Percentiles rank a stretch among this genome's conserved stretches.
Evolutionary conservation across 2,888 invertebrate genomes (phyloP).

Genomic region (Caenorhabditis imperialis): DNA sequence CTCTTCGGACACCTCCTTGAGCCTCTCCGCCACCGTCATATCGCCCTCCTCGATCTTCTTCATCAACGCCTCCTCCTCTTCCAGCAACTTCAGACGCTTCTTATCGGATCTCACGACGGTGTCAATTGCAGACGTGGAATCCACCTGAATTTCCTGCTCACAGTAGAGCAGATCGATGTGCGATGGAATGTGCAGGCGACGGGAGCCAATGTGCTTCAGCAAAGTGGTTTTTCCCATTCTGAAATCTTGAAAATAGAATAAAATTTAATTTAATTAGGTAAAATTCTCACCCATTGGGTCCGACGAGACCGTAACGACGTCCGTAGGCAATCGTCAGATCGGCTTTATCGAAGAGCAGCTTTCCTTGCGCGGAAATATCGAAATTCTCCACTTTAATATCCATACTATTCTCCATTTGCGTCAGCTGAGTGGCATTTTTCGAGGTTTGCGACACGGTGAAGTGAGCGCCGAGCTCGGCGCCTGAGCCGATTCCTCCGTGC

Average conservation of each 20-base stretch:
- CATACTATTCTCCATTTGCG: constrained; percentile 89
- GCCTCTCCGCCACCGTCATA: constrained; percentile 83
- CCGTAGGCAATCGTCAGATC: constrained; percentile 92
- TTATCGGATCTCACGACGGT: constrained; percentile 93
- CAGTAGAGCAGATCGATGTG: constrained; percentile 96
- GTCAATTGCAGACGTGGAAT: constrained; percentile 92
- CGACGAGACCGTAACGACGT: constrained; percentile 95
- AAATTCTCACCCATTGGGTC: constrained; percentile 89
- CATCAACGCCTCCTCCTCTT: constrained; percentile 89
- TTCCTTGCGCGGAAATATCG: constrained; percentile 96
- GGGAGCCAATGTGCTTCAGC: constrained; percentile 90
- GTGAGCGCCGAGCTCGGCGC: constrained; percentile 87
- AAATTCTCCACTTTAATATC: constrained; percentile 97
- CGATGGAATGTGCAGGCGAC: constrained; percentile 93
- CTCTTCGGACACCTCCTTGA: constrained; percentile 88
- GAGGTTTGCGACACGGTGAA: constrained; percentile 92
- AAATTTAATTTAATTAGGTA: constrained; percentile 7
- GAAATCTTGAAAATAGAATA: no score
- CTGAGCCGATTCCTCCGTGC: constrained; percentile 76
- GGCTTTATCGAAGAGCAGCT: constrained; percentile 96
- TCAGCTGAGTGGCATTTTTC: constrained; percentile 81
- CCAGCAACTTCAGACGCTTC: constrained; percentile 87
- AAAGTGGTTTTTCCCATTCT: constrained; percentile 98
- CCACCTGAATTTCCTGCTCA: constrained; percentile 98
- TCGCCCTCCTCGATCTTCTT: constrained; percentile 84